These are phyloP conservation scores for Drepana arcuata DNA, from an alignment of 1,140 invertebrate genomes.

Conservation along the genomic window DNA sequence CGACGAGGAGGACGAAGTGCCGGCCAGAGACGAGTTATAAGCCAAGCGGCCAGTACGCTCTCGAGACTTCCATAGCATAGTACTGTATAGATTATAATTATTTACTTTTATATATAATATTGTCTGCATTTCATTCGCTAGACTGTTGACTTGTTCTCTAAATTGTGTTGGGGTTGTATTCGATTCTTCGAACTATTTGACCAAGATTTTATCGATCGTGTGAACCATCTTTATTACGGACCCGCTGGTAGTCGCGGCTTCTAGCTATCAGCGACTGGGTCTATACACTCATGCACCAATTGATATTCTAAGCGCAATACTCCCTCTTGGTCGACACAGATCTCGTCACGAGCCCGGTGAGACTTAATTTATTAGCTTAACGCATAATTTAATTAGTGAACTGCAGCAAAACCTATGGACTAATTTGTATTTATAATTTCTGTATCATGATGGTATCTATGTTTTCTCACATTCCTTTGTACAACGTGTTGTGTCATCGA, in stretches of 20 bases:
- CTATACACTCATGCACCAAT: no score
- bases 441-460: slow-evolving; percentile 54
- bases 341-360: slow-evolving; percentile 6
- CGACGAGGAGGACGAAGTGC: slow-evolving; percentile 52
- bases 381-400: slow-evolving; percentile 55
- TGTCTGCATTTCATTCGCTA: slow-evolving; percentile 49
- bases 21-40: slow-evolving; percentile 62
- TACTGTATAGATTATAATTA: slow-evolving; percentile 54
- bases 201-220: slow-evolving; percentile 7
- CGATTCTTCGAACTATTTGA: no score
- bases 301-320: slow-evolving; percentile 1
- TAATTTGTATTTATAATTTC: slow-evolving; percentile 71
- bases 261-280: no score
- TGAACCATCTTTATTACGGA: no score
- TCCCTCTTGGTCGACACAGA: no score
- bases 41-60: slow-evolving; percentile 17
- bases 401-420: no score
- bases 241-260: slow-evolving; percentile 1
- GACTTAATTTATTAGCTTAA: slow-evolving; percentile 32
- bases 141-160: slow-evolving; percentile 39
- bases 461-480: slow-evolving; percentile 45
- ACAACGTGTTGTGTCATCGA: slow-evolving; percentile 38
- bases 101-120: slow-evolving; percentile 48
- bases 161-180: slow-evolving; percentile 39
- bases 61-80: slow-evolving; percentile 54